Percentiles rank a stretch among this genome's conserved stretches.
Evolutionary conservation across 1,140 invertebrate genomes (phyloP).

Genomic region (Sinella curviseta): DNA sequence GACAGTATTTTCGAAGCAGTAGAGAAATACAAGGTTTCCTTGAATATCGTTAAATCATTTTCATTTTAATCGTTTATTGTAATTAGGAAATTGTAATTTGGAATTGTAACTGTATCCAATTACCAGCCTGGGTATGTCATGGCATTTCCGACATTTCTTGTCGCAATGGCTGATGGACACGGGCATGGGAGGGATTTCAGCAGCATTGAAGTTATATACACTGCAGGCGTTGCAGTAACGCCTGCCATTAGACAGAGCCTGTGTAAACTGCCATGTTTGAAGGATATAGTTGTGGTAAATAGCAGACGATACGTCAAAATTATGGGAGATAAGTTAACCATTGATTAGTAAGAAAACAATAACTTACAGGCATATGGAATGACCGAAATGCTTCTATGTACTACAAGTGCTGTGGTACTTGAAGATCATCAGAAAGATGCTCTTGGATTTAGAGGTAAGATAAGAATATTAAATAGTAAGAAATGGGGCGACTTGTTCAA

Average conservation of each 20-base stretch:
- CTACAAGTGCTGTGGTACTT: neutral
- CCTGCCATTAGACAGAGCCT: conserved; percentile 38
- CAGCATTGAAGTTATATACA: conserved; percentile 33
- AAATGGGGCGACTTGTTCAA: too few relatives aligned
- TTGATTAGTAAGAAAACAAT: too few relatives aligned
- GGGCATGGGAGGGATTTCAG: conserved; percentile 40
- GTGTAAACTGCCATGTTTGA: conserved; percentile 30
- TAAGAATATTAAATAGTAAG: neutral
- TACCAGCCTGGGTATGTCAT: conserved; percentile 5
- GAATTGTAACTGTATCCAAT: neutral
- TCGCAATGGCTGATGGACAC: conserved; percentile 22
- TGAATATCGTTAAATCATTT: neutral
- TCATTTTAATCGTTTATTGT: neutral
- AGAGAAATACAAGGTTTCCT: conserved; percentile 40
- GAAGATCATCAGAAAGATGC: neutral
- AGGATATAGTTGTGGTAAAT: conserved; percentile 39
- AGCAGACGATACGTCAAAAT: too few relatives aligned
- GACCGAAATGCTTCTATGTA: conserved; percentile 37
- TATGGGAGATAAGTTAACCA: too few relatives aligned
- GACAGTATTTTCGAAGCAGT: conserved; percentile 40
- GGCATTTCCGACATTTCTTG: conserved; percentile 29
- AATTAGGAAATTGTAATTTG: neutral
- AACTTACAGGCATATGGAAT: conserved; percentile 45
- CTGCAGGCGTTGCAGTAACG: conserved; percentile 40
- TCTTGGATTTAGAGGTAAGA: neutral